Conservation (phyloP, 2,113 vertebrate species). For the Cheirogaleus medius region DNA sequence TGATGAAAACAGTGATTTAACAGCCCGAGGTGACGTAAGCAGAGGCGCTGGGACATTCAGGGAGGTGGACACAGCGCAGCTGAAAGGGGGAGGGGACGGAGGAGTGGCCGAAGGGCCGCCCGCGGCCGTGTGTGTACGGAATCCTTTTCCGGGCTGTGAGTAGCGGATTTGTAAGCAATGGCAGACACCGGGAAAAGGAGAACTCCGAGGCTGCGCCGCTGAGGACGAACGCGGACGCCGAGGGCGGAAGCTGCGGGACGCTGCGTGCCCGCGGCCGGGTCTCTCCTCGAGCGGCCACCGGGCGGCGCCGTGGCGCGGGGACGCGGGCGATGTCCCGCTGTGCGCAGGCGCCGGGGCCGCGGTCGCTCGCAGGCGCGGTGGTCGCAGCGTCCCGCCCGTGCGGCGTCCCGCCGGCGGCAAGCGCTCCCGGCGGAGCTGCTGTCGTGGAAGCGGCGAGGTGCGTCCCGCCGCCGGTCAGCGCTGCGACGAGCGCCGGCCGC, state of each 20-base stretch:
- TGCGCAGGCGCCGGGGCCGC: background rate
- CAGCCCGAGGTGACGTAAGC: too few relatives aligned
- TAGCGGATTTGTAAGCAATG: background rate
- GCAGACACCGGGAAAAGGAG: background rate
- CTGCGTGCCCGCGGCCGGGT: background rate
- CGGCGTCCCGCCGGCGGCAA: too few relatives aligned
- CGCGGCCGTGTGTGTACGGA: background rate
- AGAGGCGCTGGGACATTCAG: background rate
- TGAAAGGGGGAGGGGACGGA: too few relatives aligned
- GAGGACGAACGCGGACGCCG: background rate
- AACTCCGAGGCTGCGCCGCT: background rate
- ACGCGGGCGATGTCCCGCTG: background rate
- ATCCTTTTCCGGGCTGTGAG: background rate
- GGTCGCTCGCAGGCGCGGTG: too few relatives aligned
- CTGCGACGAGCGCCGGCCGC: too few relatives aligned
- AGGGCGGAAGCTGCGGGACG: fast-evolving
- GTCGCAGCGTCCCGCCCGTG: too few relatives aligned
- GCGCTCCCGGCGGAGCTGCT: too few relatives aligned
- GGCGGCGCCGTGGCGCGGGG: background rate
- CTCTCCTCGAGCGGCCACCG: background rate
- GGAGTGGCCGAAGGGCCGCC: background rate
- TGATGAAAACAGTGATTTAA: too few relatives aligned
- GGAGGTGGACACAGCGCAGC: background rate
- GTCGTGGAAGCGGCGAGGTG: too few relatives aligned
- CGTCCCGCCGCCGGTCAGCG: too few relatives aligned